A percentile compares a stretch with the other conserved stretches of the same genome.
Evolutionary conservation across 2,113 vertebrate genomes (phyloP).

Genomic region (Sardina pilchardus): DNA sequence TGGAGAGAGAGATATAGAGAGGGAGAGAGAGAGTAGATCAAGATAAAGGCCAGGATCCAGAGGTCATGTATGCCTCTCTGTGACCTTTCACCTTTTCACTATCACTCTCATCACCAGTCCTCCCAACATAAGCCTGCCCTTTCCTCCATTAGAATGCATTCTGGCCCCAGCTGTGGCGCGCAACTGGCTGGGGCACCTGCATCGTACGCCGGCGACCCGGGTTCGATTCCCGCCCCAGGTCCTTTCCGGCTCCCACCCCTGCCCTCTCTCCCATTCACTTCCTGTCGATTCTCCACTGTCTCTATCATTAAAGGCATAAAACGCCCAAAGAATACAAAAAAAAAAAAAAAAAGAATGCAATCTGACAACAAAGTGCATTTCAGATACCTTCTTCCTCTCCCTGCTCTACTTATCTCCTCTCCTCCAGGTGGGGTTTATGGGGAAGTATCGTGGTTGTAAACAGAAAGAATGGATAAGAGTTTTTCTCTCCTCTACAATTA

Average conservation of each 20-base stretch:
- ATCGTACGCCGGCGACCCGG: too few relatives aligned
- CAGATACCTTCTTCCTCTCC: neutral
- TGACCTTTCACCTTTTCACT: slow-evolving; percentile 14
- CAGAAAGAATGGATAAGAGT: neutral
- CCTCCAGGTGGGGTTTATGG: neutral
- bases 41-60: neutral
- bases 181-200: too few relatives aligned
- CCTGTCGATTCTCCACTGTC: too few relatives aligned
- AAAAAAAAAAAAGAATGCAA: too few relatives aligned
- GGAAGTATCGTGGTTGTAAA: neutral
- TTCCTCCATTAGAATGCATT: neutral
- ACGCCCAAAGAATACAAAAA: too few relatives aligned
- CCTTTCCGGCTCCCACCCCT: too few relatives aligned
- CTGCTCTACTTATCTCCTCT: neutral
- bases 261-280: too few relatives aligned
- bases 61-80: neutral
- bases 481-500: neutral
- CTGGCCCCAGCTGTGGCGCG: too few relatives aligned
- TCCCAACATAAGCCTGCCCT: neutral
- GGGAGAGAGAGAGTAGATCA: neutral
- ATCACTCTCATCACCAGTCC: neutral
- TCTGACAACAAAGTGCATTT: neutral
- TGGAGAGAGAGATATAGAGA: neutral
- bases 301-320: too few relatives aligned
- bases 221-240: too few relatives aligned